A percentile compares a stretch with the other conserved stretches of the same genome.
Evolutionary conservation across 2,888 invertebrate genomes (phyloP).

Genomic region (Willowsia nigromaculata): DNA sequence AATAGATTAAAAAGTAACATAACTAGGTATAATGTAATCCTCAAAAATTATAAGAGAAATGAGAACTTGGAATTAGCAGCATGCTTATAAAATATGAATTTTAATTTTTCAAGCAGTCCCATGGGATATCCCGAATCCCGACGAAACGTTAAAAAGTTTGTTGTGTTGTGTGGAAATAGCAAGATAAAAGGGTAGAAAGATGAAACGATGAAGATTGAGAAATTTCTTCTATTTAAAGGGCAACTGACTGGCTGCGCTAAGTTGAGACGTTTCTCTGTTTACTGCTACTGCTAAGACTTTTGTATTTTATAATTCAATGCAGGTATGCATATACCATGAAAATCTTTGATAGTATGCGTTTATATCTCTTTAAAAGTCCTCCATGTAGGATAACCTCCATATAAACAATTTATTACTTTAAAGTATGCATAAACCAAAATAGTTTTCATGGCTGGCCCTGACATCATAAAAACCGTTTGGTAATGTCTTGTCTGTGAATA

Average conservation of each 20-base stretch:
- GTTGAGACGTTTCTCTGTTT: background rate
- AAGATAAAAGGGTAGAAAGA: background rate
- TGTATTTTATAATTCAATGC: constrained; percentile 57
- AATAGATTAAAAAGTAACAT: background rate
- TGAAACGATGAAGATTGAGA: background rate
- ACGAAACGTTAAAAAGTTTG: constrained; percentile 7
- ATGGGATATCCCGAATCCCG: background rate
- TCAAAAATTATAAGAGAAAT: background rate
- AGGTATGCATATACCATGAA: constrained; percentile 29
- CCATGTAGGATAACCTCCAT: constrained; percentile 23
- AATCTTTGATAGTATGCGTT: background rate
- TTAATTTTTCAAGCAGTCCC: constrained; percentile 58
- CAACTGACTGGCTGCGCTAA: background rate
- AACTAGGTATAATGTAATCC: background rate
- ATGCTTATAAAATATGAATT: constrained; percentile 61
- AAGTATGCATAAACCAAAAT: constrained; percentile 35
- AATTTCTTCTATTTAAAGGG: constrained; percentile 22
- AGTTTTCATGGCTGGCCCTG: constrained; percentile 19
- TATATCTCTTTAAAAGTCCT: background rate
- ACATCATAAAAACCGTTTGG: constrained; percentile 36
- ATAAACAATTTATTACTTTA: constrained; percentile 25
- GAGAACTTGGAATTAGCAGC: constrained; percentile 4
- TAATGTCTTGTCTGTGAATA: background rate
- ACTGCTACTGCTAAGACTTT: constrained; percentile 7
- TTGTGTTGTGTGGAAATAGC: background rate